phyloP scores from a whole-genome alignment of 2,888 invertebrate genomes.

The Phortica okadai region DNA sequence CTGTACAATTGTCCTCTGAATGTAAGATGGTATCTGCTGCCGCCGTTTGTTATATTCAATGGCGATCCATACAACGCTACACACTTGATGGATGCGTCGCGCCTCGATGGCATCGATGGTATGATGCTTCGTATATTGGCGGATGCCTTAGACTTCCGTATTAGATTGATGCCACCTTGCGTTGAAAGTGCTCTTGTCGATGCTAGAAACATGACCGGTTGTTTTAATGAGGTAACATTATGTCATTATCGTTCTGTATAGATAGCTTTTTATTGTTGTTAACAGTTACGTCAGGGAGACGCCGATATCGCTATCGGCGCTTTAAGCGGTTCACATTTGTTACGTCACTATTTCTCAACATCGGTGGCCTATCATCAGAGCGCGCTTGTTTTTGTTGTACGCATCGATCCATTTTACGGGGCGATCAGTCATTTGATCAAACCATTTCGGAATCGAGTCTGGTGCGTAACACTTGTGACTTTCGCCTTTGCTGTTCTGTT shows the following conservation, averaged over 20 bases:
- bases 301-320: slow-evolving; percentile 67
- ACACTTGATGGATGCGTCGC: slow-evolving; percentile 43
- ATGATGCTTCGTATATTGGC: slow-evolving; percentile 61
- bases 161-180: slow-evolving; percentile 54
- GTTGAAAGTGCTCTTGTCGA: slow-evolving; percentile 29
- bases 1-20: slow-evolving; percentile 60
- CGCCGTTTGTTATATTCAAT: slow-evolving; percentile 59
- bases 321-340: slow-evolving; percentile 57
- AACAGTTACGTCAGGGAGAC: slow-evolving; percentile 53
- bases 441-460: slow-evolving; percentile 57
- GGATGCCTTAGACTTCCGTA: slow-evolving; percentile 58
- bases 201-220: slow-evolving; percentile 54
- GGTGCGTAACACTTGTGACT: slow-evolving; percentile 51
- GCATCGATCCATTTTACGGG: slow-evolving; percentile 46
- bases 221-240: slow-evolving; percentile 56
- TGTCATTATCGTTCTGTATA: neutral
- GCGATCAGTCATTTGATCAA: slow-evolving; percentile 53
- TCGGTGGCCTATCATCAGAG: slow-evolving; percentile 62
- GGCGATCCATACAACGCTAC: slow-evolving; percentile 56
- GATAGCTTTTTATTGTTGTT: neutral
- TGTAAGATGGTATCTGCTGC: slow-evolving; percentile 56
- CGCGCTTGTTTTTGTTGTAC: slow-evolving; percentile 60
- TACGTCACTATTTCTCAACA: slow-evolving; percentile 52
- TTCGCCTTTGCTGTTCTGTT: slow-evolving; percentile 38
- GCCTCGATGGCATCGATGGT: slow-evolving; percentile 67